Percentiles rank a stretch among this genome's conserved stretches.
Conservation (phyloP, 2,888 invertebrate genomes). For the Tiliacea aurago region DNA sequence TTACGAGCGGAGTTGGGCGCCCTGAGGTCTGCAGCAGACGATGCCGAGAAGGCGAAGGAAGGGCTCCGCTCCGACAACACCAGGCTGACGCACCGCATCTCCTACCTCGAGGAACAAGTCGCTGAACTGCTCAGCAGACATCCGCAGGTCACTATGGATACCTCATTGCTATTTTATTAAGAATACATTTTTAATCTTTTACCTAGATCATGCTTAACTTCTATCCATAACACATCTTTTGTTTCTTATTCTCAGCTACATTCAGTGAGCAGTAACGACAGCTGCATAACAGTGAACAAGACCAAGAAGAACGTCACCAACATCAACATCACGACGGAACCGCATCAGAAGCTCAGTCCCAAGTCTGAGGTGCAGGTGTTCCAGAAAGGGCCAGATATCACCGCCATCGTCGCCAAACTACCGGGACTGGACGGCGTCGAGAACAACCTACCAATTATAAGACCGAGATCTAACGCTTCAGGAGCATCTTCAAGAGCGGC, state of each 20-base stretch:
- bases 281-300: constrained; percentile 90
- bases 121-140: constrained; percentile 90
- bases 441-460: constrained; percentile 83
- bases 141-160: constrained; percentile 74
- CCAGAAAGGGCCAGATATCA: constrained; percentile 95
- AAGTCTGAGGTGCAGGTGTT: constrained; percentile 92
- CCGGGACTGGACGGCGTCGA: constrained; percentile 90
- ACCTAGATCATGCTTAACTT: neutral
- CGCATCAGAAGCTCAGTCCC: constrained; percentile 82
- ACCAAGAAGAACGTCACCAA: constrained; percentile 93
- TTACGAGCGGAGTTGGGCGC: constrained; percentile 91
- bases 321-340: constrained; percentile 92
- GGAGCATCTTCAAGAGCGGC: constrained; percentile 90
- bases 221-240: neutral
- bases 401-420: constrained; percentile 92
- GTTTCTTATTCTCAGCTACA: constrained; percentile 76
- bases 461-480: constrained; percentile 90
- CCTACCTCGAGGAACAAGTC: constrained; percentile 97
- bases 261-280: constrained; percentile 82
- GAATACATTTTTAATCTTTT: too few species aligned
- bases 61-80: constrained; percentile 94
- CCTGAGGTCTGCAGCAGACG: constrained; percentile 91
- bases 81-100: constrained; percentile 96
- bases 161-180: neutral
- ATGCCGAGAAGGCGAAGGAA: constrained; percentile 92